phyloP scores from a whole-genome alignment of 1,140 invertebrate genomes.

The Nautilus pompilius region DNA sequence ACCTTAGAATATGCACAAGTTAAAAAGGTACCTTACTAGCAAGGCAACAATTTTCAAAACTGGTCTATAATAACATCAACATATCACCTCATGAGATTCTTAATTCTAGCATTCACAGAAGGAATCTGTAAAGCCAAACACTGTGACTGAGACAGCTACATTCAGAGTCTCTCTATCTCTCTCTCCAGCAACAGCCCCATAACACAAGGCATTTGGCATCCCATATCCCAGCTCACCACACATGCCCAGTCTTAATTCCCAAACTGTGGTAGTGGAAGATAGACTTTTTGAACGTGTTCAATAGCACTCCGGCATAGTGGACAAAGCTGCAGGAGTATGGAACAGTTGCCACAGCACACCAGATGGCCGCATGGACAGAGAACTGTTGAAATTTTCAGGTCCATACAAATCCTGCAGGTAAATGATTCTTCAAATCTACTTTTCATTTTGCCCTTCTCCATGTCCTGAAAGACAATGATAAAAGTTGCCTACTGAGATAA shows the following conservation, averaged over 20 bases:
- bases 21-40: too few relatives aligned
- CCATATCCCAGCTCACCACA: background rate
- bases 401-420: conserved; percentile 89
- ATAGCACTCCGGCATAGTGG: conserved; percentile 70
- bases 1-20: too few relatives aligned
- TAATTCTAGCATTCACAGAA: too few relatives aligned
- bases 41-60: too few relatives aligned
- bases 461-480: conserved; percentile 13
- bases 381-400: conserved; percentile 79
- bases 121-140: conserved; percentile 1
- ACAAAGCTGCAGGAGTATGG: conserved; percentile 71
- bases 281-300: conserved; percentile 33
- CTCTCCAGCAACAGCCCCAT: background rate
- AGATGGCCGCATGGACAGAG: conserved; percentile 90
- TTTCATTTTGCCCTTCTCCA: conserved; percentile 24
- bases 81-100: too few relatives aligned
- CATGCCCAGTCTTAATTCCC: background rate
- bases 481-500: background rate
- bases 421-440: conserved; percentile 30
- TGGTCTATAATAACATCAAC: too few relatives aligned
- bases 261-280: conserved; percentile 19
- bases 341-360: conserved; percentile 78
- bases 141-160: background rate
- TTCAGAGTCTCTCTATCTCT: background rate
- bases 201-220: background rate